Evolutionary conservation across 2,113 vertebrate genomes (phyloP).

Genomic region (Chrysemys picta): DNA sequence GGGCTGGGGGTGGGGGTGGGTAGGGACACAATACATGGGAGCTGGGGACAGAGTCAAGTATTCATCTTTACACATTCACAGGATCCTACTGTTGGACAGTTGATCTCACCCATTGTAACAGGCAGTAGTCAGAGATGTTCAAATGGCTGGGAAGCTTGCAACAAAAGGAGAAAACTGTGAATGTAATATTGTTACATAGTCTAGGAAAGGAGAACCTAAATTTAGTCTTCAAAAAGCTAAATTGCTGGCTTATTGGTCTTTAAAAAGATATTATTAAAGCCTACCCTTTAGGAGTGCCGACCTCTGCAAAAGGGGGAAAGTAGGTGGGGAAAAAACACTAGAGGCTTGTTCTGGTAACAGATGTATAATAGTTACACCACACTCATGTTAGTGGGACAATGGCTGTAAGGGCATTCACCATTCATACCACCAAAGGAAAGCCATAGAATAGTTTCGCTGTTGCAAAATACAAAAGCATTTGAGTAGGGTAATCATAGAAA

Average conservation of each 20-base stretch:
- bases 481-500: not conserved
- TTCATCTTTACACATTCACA: not conserved
- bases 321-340: not conserved
- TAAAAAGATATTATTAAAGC: not conserved
- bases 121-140: accelerated
- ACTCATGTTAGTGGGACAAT: not conserved
- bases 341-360: not conserved
- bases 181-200: accelerated
- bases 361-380: not conserved
- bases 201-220: not conserved
- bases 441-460: not conserved
- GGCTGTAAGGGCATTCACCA: not conserved
- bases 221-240: not conserved
- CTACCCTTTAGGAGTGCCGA: not conserved
- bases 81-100: not conserved
- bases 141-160: not conserved
- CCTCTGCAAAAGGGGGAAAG: not conserved
- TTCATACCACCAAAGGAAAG: not conserved
- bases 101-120: not conserved
- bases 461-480: accelerated
- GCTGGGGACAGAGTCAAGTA: not conserved
- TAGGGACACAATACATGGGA: not conserved
- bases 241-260: not conserved
- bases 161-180: not conserved
- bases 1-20: not conserved